Base-by-base conservation (phyloP, 2,797 vertebrate genomes). In the Cephalopachus bancanus region DNA sequence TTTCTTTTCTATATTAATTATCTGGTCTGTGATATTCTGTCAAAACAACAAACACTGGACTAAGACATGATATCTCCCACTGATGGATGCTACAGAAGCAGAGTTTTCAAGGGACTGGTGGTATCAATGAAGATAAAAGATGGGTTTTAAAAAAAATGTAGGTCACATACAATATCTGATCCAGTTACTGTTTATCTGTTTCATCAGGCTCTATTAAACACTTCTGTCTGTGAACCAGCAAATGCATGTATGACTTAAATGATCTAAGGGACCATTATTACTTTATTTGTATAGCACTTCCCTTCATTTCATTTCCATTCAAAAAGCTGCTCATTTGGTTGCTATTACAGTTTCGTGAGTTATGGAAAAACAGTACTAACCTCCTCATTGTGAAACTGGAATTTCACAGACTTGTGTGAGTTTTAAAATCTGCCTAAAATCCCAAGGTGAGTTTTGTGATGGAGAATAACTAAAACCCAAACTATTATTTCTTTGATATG, bases 351-450 rank as follows among this genome's bases (percentile, higher is more conserved):
- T 51, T n/a, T 51, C 96, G 22, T 67, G 7, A 89, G 3, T 80
- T 33, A 65, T 5, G 14, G 51, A 94, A 94, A 74, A 76, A 1
- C 51, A 93, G 2, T 59, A 67, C 30, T 76, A 89, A 33, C 44
- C 79, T 60, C 20, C 10, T 72, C 12, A 81, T 51, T 76, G 81
- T 74, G 49, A 89, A 89, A 79, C 0, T 33, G 17, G 37, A 74
- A 65, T 76, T n/a, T n/a, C n/a, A n/a, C n/a, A 78, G n/a, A 30
- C 51, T 74, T 93, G 16, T 6, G 24, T 7, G 88, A 57, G 57
- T 79, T 89, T 91, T 71, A 60, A 84, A 95, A 83, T 33, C 72
- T 97, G 76, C 30, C 49, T 92, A 74, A 88, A 33, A 53, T 84
- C 30, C 10, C 71, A 67, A 83, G 22, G 15, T 57, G 51, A 89